Evolutionary conservation across 2,888 invertebrate genomes (phyloP).

Genomic region (Arenicola marina): DNA sequence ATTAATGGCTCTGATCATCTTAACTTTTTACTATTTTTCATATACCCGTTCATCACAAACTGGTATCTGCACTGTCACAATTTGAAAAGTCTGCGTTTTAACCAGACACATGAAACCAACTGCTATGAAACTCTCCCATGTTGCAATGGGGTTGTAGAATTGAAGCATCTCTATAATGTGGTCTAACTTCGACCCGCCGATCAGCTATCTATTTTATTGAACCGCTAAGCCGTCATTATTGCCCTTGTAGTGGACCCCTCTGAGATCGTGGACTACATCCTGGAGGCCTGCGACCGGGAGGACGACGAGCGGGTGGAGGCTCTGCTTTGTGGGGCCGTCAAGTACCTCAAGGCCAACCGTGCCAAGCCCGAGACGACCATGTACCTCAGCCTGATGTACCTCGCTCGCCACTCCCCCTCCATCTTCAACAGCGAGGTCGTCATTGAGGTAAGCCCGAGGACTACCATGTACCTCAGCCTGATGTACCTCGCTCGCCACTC

Average conservation of each 20-base stretch:
- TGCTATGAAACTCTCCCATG: too few species aligned
- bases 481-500: background rate
- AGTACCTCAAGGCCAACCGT: slow-evolving; percentile 75
- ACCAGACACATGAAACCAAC: too few species aligned
- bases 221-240: too few species aligned
- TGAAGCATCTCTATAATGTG: too few species aligned
- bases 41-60: too few species aligned
- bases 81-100: too few species aligned
- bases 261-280: slow-evolving; percentile 76
- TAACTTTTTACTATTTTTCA: too few species aligned
- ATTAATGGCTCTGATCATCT: too few species aligned
- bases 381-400: slow-evolving; percentile 77
- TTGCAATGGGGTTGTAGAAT: too few species aligned
- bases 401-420: slow-evolving; percentile 79
- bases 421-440: slow-evolving; percentile 62
- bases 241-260: slow-evolving; percentile 71
- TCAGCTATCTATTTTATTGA: too few species aligned
- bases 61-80: too few species aligned
- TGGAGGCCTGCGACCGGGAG: slow-evolving; percentile 76
- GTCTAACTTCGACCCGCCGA: too few species aligned
- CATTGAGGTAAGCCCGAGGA: slow-evolving; percentile 60
- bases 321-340: slow-evolving; percentile 87
- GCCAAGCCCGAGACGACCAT: slow-evolving; percentile 82
- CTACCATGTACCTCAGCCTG: slow-evolving; percentile 71
- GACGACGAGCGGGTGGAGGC: slow-evolving; percentile 76